Percentiles rank a stretch among this genome's conserved stretches.
phyloP scores from a whole-genome alignment of 1,140 invertebrate species.

The Trinorchestia longiramus region DNA sequence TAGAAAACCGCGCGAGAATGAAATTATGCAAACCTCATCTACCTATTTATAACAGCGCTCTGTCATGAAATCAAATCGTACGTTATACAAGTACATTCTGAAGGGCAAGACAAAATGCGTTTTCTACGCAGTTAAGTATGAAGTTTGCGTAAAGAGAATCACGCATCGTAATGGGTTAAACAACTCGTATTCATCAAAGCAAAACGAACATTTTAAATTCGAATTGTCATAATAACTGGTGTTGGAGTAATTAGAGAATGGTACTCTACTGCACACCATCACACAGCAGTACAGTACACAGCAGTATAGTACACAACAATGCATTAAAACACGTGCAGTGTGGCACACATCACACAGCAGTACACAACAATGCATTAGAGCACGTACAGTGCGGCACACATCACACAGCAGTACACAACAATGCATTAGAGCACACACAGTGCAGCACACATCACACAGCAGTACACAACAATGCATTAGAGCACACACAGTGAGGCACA shows the following conservation, averaged over 20 bases:
- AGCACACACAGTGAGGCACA: too few relatives aligned
- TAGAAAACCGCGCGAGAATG: neutral
- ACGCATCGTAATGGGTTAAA: neutral
- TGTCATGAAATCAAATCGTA: neutral
- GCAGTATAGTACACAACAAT: too few relatives aligned
- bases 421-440: too few relatives aligned
- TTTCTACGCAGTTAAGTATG: neutral
- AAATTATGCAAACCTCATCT: neutral
- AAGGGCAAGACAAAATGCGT: neutral
- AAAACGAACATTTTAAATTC: neutral
- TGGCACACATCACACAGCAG: too few relatives aligned
- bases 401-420: too few relatives aligned
- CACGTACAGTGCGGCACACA: too few relatives aligned
- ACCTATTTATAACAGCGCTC: neutral
- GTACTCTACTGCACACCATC: too few relatives aligned
- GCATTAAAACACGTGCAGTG: too few relatives aligned
- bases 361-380: too few relatives aligned
- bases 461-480: too few relatives aligned
- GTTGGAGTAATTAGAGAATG: neutral
- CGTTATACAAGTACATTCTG: neutral
- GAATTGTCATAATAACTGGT: neutral
- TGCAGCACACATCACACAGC: too few relatives aligned
- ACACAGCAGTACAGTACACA: too few relatives aligned
- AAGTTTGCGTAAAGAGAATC: neutral
- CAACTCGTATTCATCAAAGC: neutral